Base-by-base conservation (phyloP, 2,888 invertebrate species). In the Meta bourneti region DNA sequence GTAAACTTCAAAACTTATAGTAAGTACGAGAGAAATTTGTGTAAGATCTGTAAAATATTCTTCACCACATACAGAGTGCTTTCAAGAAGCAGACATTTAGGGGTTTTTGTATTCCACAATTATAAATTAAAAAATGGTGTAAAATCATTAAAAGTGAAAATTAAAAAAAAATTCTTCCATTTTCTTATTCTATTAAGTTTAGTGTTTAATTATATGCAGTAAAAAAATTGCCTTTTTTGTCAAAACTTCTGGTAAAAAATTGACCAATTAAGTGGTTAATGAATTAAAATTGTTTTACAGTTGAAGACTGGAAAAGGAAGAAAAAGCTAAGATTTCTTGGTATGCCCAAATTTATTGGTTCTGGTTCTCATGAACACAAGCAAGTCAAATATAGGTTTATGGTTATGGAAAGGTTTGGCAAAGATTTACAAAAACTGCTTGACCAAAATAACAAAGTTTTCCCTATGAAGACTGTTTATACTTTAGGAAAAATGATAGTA, bases 371-470 rank as follows among this genome's bases (percentile, higher is more conserved):
- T 94, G 96, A 96, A 89, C 96, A 96, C 94, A 96, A 96, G n/a
- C 96, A 96, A 48, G 96, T 96, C 71, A 97, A 97, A 93, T 98
- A 98, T 94, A 96, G 99, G 91, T 99, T 99, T 95, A 96, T 99
- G 93, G 97, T 99, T n/a, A 96, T 99, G 94, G 98, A 98, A 6
- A 96, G 98, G 93, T 99, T 97, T 95, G 97, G 98, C 93, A 96
- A 96, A 89, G 98, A 99, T 95, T 95, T 99, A 75, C 95, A 98
- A 94, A 97, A 98, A 95, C 95, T 98, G 70, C 97, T 98, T 90
- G 96, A 97, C 61, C 85, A 74, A 92, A 96, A 96, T 90, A 96
- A 96, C 94, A 96, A 96, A 90, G 95, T 95, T 2, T 96, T 99
- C 92, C 97, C 97, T 91, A 95, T 97, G 69, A 97, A 97, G 95